Evolutionary conservation across 2,113 vertebrate species (phyloP).

Genomic region (Platichthys stellatus): DNA sequence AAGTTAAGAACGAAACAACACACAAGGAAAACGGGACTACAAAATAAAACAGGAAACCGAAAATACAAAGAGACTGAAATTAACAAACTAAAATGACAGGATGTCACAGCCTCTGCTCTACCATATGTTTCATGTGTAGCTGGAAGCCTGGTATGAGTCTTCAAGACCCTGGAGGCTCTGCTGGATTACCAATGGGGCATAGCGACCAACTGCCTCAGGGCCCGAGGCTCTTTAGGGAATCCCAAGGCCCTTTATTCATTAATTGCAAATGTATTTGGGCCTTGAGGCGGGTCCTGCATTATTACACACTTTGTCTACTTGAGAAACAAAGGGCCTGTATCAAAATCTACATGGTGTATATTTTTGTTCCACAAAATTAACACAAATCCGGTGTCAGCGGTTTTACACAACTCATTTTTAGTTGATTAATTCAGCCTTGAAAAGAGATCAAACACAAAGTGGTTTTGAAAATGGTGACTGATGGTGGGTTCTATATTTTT

Average conservation of each 20-base stretch:
- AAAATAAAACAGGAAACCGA: too few species aligned
- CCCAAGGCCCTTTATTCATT: background rate
- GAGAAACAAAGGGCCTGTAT: background rate
- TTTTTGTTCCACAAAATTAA: background rate
- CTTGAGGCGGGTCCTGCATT: background rate
- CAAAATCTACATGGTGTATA: background rate
- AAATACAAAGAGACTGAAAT: too few species aligned
- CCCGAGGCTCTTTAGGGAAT: background rate
- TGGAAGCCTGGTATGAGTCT: background rate
- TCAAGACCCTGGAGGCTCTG: background rate
- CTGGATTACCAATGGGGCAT: background rate
- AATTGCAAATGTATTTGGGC: background rate
- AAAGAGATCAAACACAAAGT: too few species aligned
- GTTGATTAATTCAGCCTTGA: background rate
- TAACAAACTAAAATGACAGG: too few species aligned
- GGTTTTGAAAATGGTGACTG: too few species aligned
- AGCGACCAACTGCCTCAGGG: background rate
- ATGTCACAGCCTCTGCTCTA: background rate
- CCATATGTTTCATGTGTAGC: background rate
- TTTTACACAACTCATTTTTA: background rate
- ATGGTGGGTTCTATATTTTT: too few species aligned
- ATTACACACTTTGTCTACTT: background rate
- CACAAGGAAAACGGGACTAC: too few species aligned
- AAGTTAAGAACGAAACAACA: too few species aligned
- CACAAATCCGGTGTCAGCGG: background rate